Evolutionary conservation across 2,888 invertebrate species (phyloP), one percentile per base, ranked within the genome.

Genomic region (Acronicta alni): DNA sequence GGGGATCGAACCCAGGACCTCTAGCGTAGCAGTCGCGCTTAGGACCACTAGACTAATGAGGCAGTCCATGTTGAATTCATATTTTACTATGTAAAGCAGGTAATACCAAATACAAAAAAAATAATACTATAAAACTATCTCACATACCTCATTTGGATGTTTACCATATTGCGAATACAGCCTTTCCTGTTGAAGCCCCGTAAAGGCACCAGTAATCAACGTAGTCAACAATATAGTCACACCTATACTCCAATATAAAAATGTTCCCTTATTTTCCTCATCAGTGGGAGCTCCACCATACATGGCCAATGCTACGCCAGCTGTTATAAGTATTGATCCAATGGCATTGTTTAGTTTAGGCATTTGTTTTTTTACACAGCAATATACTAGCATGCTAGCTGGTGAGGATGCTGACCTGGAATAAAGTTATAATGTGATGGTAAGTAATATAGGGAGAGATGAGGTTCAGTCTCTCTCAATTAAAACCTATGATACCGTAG

Each of bases 321-420:
- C 55, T 38, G 85, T 89, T 37, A 94, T 93, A 0, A 94, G 82
- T 7, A 92, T 38, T 1, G 94, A 93, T 8, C 94, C 93, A 37
- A 90, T 68, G 1, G 88, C 86, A 47, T 88, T 90, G 54, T 84
- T 85, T 0, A 81, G 26, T 75, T 86, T 89, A 38, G 93, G 93
- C 32, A 67, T 67, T 69, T 86, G 85, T 62, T 85, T 86, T 60
- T 91, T 91, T 2, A 84, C 81, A 65, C 78, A 86, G 79, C 93
- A 93, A 18, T 90, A 89, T 0, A 93, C 91, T 32, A 93, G 57
- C 92, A 93, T 92, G 63, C 93, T 93, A 26, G 91, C 91, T 20
- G 93, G 92, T 0, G 92, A 91, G 6, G 93, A 91, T 18, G 93
- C 93, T 35, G 94, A 94, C 62, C 94, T 94, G 80, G 12, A 86